Base-by-base conservation (phyloP, 53 echinoderm and acorn worm genomes). In the Echinometra lucunter region DNA sequence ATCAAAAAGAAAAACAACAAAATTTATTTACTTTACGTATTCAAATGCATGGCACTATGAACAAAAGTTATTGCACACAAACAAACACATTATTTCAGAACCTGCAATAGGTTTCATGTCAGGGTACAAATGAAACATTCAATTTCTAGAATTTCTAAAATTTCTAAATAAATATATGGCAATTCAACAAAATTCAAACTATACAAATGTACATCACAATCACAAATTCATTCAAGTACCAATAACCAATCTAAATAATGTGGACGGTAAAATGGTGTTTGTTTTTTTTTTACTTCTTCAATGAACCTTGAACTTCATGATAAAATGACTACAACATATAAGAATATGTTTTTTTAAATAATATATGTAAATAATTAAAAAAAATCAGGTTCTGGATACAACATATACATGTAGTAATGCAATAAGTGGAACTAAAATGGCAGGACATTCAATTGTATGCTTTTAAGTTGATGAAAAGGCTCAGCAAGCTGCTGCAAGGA, bases 61-160 rank as follows among this genome's bases (percentile, higher is more conserved):
- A 72, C 32, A 72, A 35, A 72, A 34, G 21, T 35, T 78, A 78
- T 78, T 78, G 78, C 78, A 78, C 78, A 78, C 78, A 40, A 40
- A 35, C 35, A 21, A 19, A 78, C 78, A 78, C 21, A 19, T 19
- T 78, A 78, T 78, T 78, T 78, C 78, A 78, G 23, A 78, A 78
- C 78, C 78, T 42, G 38, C 38, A 40, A 78, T 40, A 40, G 78
- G 78, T 42, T 42, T 78, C 23, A 78, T 78, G 78, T 78, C 78
- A 78, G 4, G 7, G 7, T 19, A 78, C 17, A 78, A 78, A 78
- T 12, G 23, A 40, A 78, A 78, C 19, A 38, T 42, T 32, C 69
- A 32, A 69, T 10, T 78, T 42, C 4, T 42, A 42, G 28, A 40
- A 6, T 78, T 42, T 42, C 4, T 42, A 42, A 40, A 40, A 6